A percentile compares a stretch with the other conserved stretches of the same genome.
Conservation (phyloP, 1,140 invertebrate species). For the Potamilus streckersoni region DNA sequence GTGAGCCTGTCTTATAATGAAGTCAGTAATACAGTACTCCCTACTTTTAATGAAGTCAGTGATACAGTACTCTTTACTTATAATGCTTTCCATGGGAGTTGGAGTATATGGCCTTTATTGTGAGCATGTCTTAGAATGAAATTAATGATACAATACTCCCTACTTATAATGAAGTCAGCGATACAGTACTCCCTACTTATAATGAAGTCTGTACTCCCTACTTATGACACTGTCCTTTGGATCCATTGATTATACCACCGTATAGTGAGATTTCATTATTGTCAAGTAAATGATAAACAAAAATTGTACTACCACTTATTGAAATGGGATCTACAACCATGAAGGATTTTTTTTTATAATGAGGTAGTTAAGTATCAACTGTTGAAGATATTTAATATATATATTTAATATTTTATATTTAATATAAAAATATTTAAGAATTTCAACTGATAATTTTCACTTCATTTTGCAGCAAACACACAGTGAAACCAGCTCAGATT, state of each 20-base stretch:
- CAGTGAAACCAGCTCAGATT: conserved; percentile 58
- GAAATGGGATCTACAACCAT: background rate
- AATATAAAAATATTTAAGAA: conserved; percentile 7
- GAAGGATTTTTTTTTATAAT: background rate
- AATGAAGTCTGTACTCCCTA: no score
- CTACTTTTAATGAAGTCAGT: no score
- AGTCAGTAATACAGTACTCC: no score
- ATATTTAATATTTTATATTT: no score
- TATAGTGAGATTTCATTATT: no score
- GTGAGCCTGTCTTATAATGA: no score
- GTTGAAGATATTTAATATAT: background rate
- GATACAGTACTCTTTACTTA: no score
- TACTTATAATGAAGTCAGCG: no score
- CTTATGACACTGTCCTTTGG: background rate
- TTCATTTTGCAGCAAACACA: conserved; percentile 37
- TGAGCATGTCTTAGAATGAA: no score
- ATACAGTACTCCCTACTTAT: no score
- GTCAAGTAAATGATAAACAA: background rate
- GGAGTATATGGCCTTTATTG: no score
- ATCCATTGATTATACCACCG: background rate
- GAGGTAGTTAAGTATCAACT: background rate
- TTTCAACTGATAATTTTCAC: conserved; percentile 14
- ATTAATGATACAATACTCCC: no score
- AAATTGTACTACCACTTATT: background rate
- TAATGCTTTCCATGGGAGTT: background rate